Base-by-base conservation (phyloP, 2,888 invertebrate genomes). In the Antheraea assamensis region DNA sequence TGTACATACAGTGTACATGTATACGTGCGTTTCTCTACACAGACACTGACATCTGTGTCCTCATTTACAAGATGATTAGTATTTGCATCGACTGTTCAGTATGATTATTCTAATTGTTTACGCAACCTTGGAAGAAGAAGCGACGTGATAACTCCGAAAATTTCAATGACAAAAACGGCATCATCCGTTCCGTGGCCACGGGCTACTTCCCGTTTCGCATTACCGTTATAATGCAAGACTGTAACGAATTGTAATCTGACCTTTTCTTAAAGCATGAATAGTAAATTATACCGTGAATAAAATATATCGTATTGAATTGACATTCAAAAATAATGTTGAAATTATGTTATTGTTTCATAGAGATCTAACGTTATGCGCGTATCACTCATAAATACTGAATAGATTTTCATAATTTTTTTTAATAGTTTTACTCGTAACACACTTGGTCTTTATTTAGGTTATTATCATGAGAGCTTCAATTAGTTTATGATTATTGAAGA, bases 171-270 rank as follows among this genome's bases (percentile, higher is more conserved):
- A 82, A 89, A 87, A 89, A 87, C 84, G 85, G 77, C 86, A 84
- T 82, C 87, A 85, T 88, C 88, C 88, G 87, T 87, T 87, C 83
- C 86, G 85, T 88, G 87, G 87, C 85, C 82, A 83, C 80, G 75
- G 79, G 42, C 78, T 83, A 85, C 89, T 87, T 90, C 88, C 89
- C 87, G 88, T 88, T 90, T 87, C 77, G 79, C 79, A 83, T 84
- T 85, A 87, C 87, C 83, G 87, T 85, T 86, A 83, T 81, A 84
- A 83, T 83, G 85, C 87, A 87, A 88, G 85, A 84, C 82, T 85
- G 80, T 81, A 81, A 35, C 70, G 58, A 58, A 70, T 73, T 70
- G 70, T 70, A 58, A 70, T 70, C 42, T 58, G 68, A 70, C 55
- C 55, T 55, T 70, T 35, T 55, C 27, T 35, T 70, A 70, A 58